phyloP scores from a whole-genome alignment of 1,140 invertebrate genomes.

The Papilio aristodemus region DNA sequence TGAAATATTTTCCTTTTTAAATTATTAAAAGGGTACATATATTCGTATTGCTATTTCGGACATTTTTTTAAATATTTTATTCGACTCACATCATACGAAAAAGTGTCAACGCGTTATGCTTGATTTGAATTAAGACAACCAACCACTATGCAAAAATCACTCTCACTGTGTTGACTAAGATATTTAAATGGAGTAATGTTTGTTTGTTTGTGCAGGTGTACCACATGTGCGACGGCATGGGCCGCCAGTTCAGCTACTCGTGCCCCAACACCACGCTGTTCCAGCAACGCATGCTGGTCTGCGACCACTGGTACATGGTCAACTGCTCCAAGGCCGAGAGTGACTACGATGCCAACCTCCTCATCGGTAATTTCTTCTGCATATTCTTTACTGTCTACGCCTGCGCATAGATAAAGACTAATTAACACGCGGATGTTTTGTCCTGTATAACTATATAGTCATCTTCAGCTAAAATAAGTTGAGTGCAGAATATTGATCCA shows the following conservation, averaged over 20 bases:
- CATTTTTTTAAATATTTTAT: too few species aligned
- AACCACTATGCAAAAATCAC: too few species aligned
- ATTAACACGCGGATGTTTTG: too few species aligned
- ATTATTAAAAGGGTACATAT: too few species aligned
- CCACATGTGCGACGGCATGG: constrained; percentile 88
- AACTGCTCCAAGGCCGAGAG: constrained; percentile 85
- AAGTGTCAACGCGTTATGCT: too few species aligned
- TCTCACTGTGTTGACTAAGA: background rate
- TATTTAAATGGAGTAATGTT: background rate
- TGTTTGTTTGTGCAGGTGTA: constrained; percentile 81
- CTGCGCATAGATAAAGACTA: background rate
- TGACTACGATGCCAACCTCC: constrained; percentile 85
- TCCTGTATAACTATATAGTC: too few species aligned
- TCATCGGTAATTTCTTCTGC: constrained; percentile 80
- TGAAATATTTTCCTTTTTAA: too few species aligned
- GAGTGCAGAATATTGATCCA: too few species aligned
- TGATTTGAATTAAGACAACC: too few species aligned
- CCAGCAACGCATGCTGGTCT: constrained; percentile 89
- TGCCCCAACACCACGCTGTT: constrained; percentile 90
- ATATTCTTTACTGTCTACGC: background rate
- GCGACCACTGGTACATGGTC: constrained; percentile 92
- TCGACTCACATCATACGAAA: too few species aligned
- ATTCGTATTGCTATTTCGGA: too few species aligned
- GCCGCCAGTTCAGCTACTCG: constrained; percentile 86
- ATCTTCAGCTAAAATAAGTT: too few species aligned